Percentiles rank a stretch among this genome's conserved stretches.
Conservation (phyloP, 2,888 invertebrate genomes). For the Drosophila colorata region DNA sequence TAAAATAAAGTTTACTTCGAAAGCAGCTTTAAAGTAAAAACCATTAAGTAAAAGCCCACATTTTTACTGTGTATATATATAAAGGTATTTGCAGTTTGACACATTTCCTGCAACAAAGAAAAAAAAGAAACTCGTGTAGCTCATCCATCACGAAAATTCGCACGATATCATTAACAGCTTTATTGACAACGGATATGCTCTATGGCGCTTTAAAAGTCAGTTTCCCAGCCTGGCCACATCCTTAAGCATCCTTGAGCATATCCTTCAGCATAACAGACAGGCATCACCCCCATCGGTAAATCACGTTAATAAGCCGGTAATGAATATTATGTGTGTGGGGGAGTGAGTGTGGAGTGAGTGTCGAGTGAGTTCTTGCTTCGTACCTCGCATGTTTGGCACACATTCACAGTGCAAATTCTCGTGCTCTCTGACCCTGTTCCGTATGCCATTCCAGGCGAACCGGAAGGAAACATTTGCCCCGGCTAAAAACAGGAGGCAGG, state of each 20-base stretch:
- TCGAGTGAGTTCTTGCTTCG: conserved; percentile 5
- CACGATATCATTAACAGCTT: conserved; percentile 70
- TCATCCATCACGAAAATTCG: conserved; percentile 72
- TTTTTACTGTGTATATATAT: neutral
- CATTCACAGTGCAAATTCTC: conserved; percentile 56
- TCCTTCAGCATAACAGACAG: conserved; percentile 29
- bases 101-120: conserved; percentile 14
- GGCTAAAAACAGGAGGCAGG: conserved; percentile 2
- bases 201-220: conserved; percentile 77
- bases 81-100: conserved; percentile 7
- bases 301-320: conserved; percentile 79
- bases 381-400: conserved; percentile 76
- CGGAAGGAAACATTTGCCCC: conserved; percentile 75
- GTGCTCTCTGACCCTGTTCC: conserved; percentile 23
- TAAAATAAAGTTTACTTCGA: too few species aligned
- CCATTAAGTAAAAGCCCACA: too few species aligned
- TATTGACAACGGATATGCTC: conserved; percentile 75
- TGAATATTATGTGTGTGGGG: conserved; percentile 66
- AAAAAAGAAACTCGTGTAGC: neutral
- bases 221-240: conserved; percentile 66
- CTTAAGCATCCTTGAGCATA: conserved; percentile 30
- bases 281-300: conserved; percentile 74
- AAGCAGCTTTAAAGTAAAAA: too few species aligned
- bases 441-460: conserved; percentile 30
- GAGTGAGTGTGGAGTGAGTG: conserved; percentile 7